Base-by-base conservation (phyloP, 2,888 invertebrate genomes). In the Lypha dubia region DNA sequence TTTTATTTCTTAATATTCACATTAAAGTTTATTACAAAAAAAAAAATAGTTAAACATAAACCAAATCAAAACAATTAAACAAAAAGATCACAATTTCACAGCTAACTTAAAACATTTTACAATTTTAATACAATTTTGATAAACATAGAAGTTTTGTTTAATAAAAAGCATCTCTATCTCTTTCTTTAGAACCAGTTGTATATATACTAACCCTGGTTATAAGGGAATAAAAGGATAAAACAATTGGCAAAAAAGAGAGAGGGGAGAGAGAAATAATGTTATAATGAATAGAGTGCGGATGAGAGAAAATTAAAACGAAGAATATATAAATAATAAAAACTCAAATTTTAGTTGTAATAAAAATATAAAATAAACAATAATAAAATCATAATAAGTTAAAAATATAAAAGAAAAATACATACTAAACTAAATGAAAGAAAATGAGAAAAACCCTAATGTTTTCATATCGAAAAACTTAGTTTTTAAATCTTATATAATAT, bases 401-500 rank as follows among this genome's bases (percentile, higher is more conserved):
- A 35, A 56, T 86, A 81, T 79, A 74, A 83, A 77, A 62, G 35
- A 38, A 38, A n/a, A 38, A 9, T 60, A 85, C 86, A 35, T 35
- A 63, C 15, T 53, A 15, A 74, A 60, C 49, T 58, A 44, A 83
- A 49, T 70, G 24, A 62, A 62, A 68, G 46, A 68, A 46, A n/a
- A n/a, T 15, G 5, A 80, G 4, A 67, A 65, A 60, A 46, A 24
- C 86, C 88, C 88, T 88, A 68, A 86, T 86, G 86, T 87, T 87
- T 90, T 89, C 88, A 85, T 56, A 88, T 88, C 88, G 89, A 90
- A 91, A 91, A 90, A 91, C 90, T 88, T 91, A 91, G 90, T 91
- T 91, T 91, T 91, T 90, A 91, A 91, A 91, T 91, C 91, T 84
- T 79, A 77, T n/a, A n/a, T n/a, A n/a, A n/a, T n/a, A n/a, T n/a